Conservation (phyloP, 1,140 invertebrate species). For the honey bee (Apis mellifera) region Amel_HAv3.1 CM009932.2:3906001-3906500, state of each 20-base stretch:
- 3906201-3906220: not conserved
- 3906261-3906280: conserved; percentile 21
- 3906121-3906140: not conserved
- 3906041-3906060: too few species aligned
- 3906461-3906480: too few species aligned
- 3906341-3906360: conserved; percentile 11
- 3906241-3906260: not conserved
- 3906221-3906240: not conserved
- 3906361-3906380: not conserved
- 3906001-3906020: too few species aligned
- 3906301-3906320: conserved; percentile 17
- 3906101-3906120: not conserved
- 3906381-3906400: not conserved
- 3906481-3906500: too few species aligned
- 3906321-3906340: conserved; percentile 17
- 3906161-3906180: not conserved
- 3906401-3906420: not conserved
- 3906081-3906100: too few species aligned
- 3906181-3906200: not conserved
- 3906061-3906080: too few species aligned
- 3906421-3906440: too few species aligned
- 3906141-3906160: not conserved
- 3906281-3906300: conserved; percentile 22
- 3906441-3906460: too few species aligned
- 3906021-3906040: too few species aligned